Evolutionary conservation across 37 sponge, comb jelly and placozoan species (phyloP).

Genomic region (Haliclona indistincta): DNA sequence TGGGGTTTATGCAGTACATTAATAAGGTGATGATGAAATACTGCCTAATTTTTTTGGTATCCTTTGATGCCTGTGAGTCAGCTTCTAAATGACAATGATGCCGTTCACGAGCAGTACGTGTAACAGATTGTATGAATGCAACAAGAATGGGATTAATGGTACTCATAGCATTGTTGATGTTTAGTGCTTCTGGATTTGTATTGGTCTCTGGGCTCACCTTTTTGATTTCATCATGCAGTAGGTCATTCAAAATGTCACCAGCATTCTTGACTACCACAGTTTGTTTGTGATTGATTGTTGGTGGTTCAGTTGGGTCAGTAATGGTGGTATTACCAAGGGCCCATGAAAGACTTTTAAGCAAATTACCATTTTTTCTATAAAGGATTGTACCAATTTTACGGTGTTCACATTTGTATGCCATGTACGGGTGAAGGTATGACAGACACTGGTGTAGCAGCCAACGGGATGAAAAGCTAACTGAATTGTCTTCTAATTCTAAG

Average conservation of each 20-base stretch:
- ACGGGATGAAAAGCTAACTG: neutral
- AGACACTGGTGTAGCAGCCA: slow-evolving; percentile 24
- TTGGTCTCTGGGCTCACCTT: no score
- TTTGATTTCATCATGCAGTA: slow-evolving; percentile 11
- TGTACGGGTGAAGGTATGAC: neutral
- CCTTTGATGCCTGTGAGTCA: neutral
- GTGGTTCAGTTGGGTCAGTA: neutral
- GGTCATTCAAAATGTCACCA: slow-evolving; percentile 3
- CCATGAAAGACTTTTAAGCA: slow-evolving; percentile 20
- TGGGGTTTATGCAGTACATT: slow-evolving; percentile 10
- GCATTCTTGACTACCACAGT: neutral
- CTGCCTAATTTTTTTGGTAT: neutral
- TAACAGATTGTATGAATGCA: neutral
- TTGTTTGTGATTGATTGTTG: neutral
- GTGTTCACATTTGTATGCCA: slow-evolving; percentile 3
- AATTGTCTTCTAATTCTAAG: neutral
- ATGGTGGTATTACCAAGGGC: slow-evolving; percentile 12
- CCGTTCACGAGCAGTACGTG: slow-evolving; percentile 7
- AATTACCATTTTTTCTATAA: slow-evolving; percentile 13
- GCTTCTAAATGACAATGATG: neutral
- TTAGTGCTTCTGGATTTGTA: neutral
- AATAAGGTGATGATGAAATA: neutral
- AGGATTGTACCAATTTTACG: slow-evolving; percentile 35
- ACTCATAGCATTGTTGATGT: neutral
- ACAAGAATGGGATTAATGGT: neutral